phyloP scores from a whole-genome alignment of 2,888 invertebrate genomes.

The Andrena haemorrhoa region DNA sequence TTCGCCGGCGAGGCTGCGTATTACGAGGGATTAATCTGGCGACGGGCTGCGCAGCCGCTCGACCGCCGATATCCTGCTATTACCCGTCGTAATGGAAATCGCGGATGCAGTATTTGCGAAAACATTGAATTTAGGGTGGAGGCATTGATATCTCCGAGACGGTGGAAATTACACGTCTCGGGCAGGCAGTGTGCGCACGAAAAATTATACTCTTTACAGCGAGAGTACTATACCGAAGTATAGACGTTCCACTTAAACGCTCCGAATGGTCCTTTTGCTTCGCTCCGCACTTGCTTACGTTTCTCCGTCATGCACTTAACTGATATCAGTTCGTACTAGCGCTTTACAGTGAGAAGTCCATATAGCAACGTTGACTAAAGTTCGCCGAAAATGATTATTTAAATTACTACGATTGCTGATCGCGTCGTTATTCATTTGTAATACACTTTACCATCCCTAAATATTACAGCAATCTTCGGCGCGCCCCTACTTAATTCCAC shows the following conservation, averaged over 20 bases:
- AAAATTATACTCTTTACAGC: conserved; percentile 7
- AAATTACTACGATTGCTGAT: no score
- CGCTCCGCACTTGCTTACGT: not conserved
- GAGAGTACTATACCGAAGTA: not conserved
- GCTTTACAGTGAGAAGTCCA: no score
- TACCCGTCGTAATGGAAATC: conserved; percentile 29
- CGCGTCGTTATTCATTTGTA: no score
- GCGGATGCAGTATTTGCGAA: conserved; percentile 18
- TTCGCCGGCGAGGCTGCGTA: not conserved
- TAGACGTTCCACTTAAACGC: not conserved
- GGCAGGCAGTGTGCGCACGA: not conserved
- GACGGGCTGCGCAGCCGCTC: not conserved
- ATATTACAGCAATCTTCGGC: not conserved
- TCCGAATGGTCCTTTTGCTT: not conserved
- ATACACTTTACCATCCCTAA: not conserved
- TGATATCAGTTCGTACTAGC: no score
- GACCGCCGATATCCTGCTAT: not conserved
- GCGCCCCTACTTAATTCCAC: not conserved
- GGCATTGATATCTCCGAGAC: not conserved
- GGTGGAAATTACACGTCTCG: conserved; percentile 13
- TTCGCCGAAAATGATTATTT: no score
- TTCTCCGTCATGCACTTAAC: no score
- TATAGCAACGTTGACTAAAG: no score
- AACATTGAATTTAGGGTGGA: conserved; percentile 2
- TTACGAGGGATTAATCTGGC: conserved; percentile 24